These are phyloP conservation scores for Poeciliopsis prolifica DNA, from an alignment of 2,113 vertebrate genomes.

Conservation along the genomic window DNA sequence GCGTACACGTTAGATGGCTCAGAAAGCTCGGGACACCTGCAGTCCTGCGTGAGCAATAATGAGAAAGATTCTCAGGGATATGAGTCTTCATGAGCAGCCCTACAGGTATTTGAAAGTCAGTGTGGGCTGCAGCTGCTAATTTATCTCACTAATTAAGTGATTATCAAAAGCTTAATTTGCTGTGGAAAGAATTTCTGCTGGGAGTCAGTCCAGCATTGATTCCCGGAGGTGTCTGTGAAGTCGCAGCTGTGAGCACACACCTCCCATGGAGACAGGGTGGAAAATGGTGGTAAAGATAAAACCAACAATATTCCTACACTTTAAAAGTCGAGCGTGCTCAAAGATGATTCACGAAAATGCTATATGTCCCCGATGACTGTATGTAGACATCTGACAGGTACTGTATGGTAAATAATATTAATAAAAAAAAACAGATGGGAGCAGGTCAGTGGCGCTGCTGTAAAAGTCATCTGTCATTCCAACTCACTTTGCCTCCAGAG, in stretches of 20 bases:
- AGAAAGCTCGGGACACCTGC: constrained; percentile 39
- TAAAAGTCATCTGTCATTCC: not conserved
- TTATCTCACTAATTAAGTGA: constrained; percentile 65
- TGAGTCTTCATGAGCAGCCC: constrained; percentile 22
- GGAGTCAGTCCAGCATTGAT: constrained; percentile 37
- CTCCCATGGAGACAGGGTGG: not conserved
- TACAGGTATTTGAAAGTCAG: constrained; percentile 53
- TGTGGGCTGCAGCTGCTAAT: constrained; percentile 53
- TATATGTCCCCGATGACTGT: too few relatives aligned
- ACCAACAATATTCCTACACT: not conserved
- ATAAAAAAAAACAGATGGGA: not conserved
- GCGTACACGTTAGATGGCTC: constrained; percentile 30
- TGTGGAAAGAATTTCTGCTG: constrained; percentile 46
- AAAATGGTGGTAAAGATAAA: constrained; percentile 9
- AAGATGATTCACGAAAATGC: not conserved
- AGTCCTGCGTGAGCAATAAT: constrained; percentile 38
- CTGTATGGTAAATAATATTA: not conserved
- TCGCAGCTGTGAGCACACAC: not conserved
- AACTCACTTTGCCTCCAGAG: constrained; percentile 81
- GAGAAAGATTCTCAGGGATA: constrained; percentile 19
- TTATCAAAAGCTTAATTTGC: constrained; percentile 64
- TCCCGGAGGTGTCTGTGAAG: constrained; percentile 15
- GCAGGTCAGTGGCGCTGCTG: not conserved
- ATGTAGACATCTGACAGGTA: not conserved
- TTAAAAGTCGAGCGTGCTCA: not conserved